phyloP scores from a whole-genome alignment of 2,888 invertebrate genomes.

The Lasioglossum lativentre region DNA sequence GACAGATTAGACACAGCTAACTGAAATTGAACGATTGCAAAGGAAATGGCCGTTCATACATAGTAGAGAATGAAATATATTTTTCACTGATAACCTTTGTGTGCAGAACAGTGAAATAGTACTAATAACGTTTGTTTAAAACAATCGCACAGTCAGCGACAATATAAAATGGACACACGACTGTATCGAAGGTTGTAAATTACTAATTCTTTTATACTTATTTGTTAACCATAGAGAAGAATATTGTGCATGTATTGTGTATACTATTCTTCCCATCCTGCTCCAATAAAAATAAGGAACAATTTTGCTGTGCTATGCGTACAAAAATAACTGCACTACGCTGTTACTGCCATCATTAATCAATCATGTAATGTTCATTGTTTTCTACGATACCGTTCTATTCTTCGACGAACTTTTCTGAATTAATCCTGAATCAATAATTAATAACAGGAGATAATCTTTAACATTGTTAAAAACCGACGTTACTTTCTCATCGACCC shows the following conservation, averaged over 20 bases:
- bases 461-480: background rate
- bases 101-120: background rate
- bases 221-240: background rate
- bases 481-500: background rate
- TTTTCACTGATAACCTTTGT: background rate
- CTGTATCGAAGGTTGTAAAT: background rate
- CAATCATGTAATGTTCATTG: background rate
- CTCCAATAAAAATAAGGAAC: background rate
- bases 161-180: background rate
- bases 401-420: background rate
- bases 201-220: background rate
- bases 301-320: too few species aligned
- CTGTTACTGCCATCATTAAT: background rate
- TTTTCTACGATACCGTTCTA: background rate
- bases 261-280: background rate
- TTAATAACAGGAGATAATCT: background rate
- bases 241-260: conserved; percentile 1
- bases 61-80: background rate
- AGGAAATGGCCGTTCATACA: background rate
- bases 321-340: background rate
- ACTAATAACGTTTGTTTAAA: background rate
- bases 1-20: background rate
- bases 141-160: conserved; percentile 6
- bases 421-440: background rate
- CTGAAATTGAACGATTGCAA: background rate